A percentile compares a stretch with the other conserved stretches of the same genome.
These are phyloP conservation scores for Petrocephalus sullivani DNA, from an alignment of 2,797 vertebrate genomes.

Conservation along the genomic window DNA sequence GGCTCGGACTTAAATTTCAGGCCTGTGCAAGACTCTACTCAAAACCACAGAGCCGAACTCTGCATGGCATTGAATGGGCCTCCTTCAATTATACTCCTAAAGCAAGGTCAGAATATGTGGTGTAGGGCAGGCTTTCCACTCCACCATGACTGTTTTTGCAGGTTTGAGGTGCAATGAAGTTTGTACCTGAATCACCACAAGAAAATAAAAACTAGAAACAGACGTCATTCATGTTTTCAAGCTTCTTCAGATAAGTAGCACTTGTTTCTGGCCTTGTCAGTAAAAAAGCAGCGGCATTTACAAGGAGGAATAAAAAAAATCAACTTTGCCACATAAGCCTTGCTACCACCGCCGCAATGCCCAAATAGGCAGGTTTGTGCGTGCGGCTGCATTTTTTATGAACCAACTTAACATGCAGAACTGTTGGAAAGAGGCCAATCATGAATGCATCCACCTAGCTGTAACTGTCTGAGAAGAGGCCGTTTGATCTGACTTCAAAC, in stretches of 20 bases:
- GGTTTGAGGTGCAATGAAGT: not conserved
- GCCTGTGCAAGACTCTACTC: no score
- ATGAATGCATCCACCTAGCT: not conserved
- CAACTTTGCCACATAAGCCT: not conserved
- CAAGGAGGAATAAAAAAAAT: not conserved
- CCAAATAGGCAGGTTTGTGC: not conserved
- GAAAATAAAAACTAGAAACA: not conserved
- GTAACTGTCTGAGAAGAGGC: not conserved
- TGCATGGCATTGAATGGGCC: not conserved
- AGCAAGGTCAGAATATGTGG: not conserved
- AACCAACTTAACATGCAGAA: not conserved
- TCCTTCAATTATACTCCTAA: not conserved
- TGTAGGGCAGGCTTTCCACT: not conserved
- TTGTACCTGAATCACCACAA: not conserved
- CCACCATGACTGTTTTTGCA: not conserved
- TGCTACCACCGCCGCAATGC: not conserved
- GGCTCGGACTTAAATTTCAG: not conserved
- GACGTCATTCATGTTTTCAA: not conserved
- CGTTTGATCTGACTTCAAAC: slow-evolving; percentile 9
- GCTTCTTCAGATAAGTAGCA: not conserved
- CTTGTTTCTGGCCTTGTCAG: not conserved
- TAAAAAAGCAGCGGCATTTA: not conserved
- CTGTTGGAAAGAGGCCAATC: not conserved
- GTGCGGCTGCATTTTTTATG: not conserved
- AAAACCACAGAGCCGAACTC: not conserved